phyloP scores from a whole-genome alignment of 2,888 invertebrate genomes.

The Thera obeliscata region DNA sequence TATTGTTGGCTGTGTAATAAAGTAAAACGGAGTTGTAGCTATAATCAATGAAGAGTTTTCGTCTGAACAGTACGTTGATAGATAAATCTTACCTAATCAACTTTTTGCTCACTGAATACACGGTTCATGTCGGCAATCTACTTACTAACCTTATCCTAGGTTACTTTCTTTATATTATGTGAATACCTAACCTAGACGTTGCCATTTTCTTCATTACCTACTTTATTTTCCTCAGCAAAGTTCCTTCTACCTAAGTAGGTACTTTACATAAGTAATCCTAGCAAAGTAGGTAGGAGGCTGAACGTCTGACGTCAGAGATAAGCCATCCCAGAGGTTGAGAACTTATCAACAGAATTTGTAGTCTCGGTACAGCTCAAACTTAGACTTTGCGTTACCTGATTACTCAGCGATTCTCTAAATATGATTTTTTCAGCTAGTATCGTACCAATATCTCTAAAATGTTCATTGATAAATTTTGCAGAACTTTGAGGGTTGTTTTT shows the following conservation, averaged over 20 bases:
- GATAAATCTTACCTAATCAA: no score
- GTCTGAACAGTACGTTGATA: no score
- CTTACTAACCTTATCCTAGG: background rate
- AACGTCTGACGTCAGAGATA: conserved; percentile 27
- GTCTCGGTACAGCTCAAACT: conserved; percentile 15
- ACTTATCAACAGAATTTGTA: conserved; percentile 25
- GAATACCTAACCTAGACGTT: background rate
- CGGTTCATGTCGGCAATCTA: background rate
- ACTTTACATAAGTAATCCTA: conserved; percentile 16
- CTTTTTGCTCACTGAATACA: background rate
- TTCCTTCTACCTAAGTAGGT: conserved; percentile 5
- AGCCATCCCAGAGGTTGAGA: conserved; percentile 21
- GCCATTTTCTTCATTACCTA: conserved; percentile 11
- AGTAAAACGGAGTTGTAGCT: no score
- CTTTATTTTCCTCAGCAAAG: conserved; percentile 15
- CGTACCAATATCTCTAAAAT: no score
- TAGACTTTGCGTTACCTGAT: conserved; percentile 16
- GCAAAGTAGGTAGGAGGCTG: conserved; percentile 10
- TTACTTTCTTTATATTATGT: background rate
- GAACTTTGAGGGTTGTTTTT: no score
- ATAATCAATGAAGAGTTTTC: no score
- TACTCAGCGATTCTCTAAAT: no score
- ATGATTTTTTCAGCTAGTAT: no score
- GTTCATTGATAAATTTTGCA: no score
- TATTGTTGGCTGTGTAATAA: no score